These are phyloP conservation scores for Pantherophis guttatus DNA, from an alignment of 2,113 vertebrate genomes.

Conservation along the genomic window DNA sequence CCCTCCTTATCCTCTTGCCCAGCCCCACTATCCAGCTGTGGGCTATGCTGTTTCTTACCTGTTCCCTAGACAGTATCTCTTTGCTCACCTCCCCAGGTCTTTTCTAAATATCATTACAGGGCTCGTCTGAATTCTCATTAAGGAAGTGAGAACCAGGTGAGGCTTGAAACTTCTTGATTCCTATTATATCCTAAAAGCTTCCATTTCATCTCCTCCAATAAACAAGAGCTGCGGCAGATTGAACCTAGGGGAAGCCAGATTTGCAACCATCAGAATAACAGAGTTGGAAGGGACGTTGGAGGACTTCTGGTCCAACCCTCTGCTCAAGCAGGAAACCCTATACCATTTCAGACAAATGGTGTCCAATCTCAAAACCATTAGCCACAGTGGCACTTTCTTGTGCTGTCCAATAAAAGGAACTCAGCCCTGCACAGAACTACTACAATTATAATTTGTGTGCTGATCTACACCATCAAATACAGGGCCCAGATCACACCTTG, in stretches of 20 bases:
- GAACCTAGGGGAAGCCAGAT: background rate
- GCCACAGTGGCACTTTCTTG: too few species aligned
- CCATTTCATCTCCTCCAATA: background rate
- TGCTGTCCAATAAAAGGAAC: background rate
- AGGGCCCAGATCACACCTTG: background rate
- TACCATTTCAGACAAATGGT: background rate
- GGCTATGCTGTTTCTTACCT: background rate
- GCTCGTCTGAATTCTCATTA: background rate
- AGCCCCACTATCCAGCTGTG: background rate
- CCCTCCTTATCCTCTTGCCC: background rate
- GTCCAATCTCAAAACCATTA: background rate
- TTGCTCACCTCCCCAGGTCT: background rate
- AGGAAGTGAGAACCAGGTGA: background rate
- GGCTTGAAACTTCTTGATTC: background rate
- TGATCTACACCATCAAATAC: background rate
- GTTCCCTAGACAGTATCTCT: background rate
- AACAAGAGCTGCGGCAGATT: background rate
- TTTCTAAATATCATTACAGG: background rate
- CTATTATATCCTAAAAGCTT: background rate
- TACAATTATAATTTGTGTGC: background rate
- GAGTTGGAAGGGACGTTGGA: background rate
- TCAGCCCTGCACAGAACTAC: background rate
- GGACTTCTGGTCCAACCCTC: background rate
- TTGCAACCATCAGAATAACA: background rate
- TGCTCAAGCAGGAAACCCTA: too few species aligned